These are phyloP conservation scores for Tragelaphus scriptus DNA, from an alignment of 2,113 vertebrate species.

Conservation along the genomic window DNA sequence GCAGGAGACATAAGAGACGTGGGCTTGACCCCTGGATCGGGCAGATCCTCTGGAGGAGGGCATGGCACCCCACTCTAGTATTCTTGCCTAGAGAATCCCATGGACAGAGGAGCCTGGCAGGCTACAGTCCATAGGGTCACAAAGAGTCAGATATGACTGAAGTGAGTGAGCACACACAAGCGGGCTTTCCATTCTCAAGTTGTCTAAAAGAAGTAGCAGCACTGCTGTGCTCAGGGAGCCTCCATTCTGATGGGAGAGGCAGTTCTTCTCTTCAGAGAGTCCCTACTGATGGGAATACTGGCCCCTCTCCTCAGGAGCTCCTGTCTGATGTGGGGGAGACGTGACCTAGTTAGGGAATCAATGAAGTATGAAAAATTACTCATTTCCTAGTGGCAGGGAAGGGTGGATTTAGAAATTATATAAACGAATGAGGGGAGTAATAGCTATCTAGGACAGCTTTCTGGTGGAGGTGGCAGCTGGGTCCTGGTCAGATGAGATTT, in stretches of 20 bases:
- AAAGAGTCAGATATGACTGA: not conserved
- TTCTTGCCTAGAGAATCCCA: not conserved
- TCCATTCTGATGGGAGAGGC: not conserved
- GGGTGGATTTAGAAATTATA: not conserved
- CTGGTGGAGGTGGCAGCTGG: not conserved
- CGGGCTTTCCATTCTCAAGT: not conserved
- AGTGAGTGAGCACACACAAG: not conserved
- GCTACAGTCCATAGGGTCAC: not conserved
- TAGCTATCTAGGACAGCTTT: not conserved
- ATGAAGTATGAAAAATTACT: not conserved
- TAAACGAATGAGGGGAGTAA: not conserved
- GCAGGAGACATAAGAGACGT: not conserved
- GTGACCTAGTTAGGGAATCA: not conserved
- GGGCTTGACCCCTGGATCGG: not conserved
- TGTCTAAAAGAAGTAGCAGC: not conserved
- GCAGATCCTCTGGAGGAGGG: not conserved
- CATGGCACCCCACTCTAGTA: not conserved
- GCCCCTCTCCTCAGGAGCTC: not conserved
- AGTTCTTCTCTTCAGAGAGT: not conserved
- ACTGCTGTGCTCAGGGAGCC: not conserved
- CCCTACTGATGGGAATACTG: not conserved
- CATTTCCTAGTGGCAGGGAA: not conserved
- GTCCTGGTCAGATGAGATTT: not conserved
- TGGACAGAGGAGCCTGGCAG: not conserved
- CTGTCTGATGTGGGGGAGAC: not conserved